Base-by-base conservation (phyloP, 1,140 invertebrate genomes). In the Zaprionus ornatus region DNA sequence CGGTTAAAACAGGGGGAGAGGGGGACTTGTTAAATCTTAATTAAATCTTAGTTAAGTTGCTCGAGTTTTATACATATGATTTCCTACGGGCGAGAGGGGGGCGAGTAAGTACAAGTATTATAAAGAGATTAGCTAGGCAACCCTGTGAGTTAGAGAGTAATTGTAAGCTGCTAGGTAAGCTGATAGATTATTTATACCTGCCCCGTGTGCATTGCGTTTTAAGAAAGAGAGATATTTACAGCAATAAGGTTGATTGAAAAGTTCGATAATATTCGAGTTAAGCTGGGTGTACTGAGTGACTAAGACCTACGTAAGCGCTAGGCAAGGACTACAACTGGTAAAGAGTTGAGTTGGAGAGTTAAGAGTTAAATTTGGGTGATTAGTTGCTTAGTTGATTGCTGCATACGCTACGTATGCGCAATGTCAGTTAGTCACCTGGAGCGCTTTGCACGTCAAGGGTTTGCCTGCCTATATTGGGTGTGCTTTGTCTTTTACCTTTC, bases 401-500 rank as follows among this genome's bases (percentile, higher is more conserved):
- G 37, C 10, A 61, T 80, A 82, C 56, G 73, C 66, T 79, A 79
- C 76, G 79, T 80, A 82, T 82, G 75, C 79, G 83, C 83, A 75
- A 82, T 87, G 67, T 74, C 90, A 90, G 76, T 80, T 92, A 92
- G 79, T 92, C 91, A 92, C 91, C 91, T 92, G 91, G 85, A 67
- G 85, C 91, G 70, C 80, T 88, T 87, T 87, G 85, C 71, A 83
- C 78, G 70, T 92, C 85, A 61, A 92, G 79, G 66, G 91, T 91
- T 72, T 91, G 84, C 79, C 91, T 92, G 82, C 87, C 91, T 91
- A 92, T 83, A 91, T 91, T 92, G 67, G 91, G 91, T 59, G 80
- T 85, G 77, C 80, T 86, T 81, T 91, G 91, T 87, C 82, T 90
- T 90, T 92, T 92, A 92, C 91, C 87, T 85, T 92, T 92, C 76